phyloP scores from a whole-genome alignment of 2,888 invertebrate species.

The Dolomedes plantarius region DNA sequence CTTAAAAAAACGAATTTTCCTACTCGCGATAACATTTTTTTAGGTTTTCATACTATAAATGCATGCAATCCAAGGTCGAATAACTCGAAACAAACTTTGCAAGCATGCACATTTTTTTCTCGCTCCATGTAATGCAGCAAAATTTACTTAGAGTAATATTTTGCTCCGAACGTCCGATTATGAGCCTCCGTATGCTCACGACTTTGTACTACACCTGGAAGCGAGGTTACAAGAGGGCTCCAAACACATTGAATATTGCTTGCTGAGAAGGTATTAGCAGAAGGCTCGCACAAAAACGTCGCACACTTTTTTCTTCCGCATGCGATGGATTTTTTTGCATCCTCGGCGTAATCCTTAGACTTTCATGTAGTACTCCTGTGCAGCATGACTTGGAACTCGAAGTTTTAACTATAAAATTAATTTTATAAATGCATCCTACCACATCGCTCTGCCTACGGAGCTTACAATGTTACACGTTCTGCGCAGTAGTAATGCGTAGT shows the following conservation, averaged over 20 bases:
- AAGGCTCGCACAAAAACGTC: constrained; percentile 57
- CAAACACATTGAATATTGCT: constrained; percentile 31
- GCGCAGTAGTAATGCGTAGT: constrained; percentile 68
- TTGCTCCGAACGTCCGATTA: constrained; percentile 42
- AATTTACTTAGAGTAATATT: neutral
- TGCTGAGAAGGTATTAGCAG: constrained; percentile 21
- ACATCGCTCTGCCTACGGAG: constrained; percentile 35
- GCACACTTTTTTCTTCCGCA: constrained; percentile 41
- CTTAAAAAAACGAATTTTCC: constrained; percentile 18
- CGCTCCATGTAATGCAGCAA: neutral
- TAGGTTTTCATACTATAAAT: neutral
- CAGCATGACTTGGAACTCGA: constrained; percentile 49
- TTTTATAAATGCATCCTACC: constrained; percentile 64
- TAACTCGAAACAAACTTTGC: neutral
- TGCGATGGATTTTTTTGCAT: constrained; percentile 27
- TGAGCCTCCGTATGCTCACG: constrained; percentile 24
- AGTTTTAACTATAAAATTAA: constrained; percentile 48
- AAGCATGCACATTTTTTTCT: neutral
- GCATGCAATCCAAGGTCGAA: constrained; percentile 19
- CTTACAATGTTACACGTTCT: constrained; percentile 66
- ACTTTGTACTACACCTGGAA: constrained; percentile 25
- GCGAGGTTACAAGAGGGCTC: constrained; percentile 30
- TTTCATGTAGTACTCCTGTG: constrained; percentile 51
- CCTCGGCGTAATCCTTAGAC: constrained; percentile 40
- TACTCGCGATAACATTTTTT: neutral